Evolutionary conservation across 2,888 invertebrate species (phyloP).

Genomic region (Meloe dianella): DNA sequence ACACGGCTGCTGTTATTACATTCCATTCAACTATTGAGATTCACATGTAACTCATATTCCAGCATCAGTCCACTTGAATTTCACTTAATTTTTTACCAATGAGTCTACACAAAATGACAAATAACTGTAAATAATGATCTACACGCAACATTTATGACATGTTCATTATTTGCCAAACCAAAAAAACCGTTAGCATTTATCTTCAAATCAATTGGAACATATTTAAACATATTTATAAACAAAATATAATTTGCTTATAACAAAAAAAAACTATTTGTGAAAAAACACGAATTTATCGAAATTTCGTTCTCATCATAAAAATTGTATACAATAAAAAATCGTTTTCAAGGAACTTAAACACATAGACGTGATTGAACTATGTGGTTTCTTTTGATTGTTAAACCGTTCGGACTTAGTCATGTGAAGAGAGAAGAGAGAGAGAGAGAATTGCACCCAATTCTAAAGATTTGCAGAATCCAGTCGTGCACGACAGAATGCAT

Average conservation of each 20-base stretch:
- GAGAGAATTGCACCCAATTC: constrained; percentile 37
- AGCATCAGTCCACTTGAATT: background rate
- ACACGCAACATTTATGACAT: background rate
- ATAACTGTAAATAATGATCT: background rate
- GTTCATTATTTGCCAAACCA: background rate
- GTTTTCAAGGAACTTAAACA: constrained; percentile 26
- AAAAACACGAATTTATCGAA: background rate
- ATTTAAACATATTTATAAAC: too few species aligned
- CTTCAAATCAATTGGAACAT: too few species aligned
- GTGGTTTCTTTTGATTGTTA: constrained; percentile 25
- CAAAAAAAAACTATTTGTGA: background rate
- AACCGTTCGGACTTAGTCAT: constrained; percentile 31
- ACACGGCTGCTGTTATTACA: constrained; percentile 34
- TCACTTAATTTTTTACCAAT: background rate
- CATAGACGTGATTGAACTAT: constrained; percentile 30
- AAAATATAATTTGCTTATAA: background rate
- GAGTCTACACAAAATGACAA: background rate
- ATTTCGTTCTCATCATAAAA: constrained; percentile 16
- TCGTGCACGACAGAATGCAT: constrained; percentile 39
- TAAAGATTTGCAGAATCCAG: constrained; percentile 35
- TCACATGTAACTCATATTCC: constrained; percentile 31
- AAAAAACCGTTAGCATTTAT: too few species aligned
- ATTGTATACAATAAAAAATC: constrained; percentile 27
- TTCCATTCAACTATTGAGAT: constrained; percentile 37
- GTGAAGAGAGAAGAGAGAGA: constrained; percentile 37